These are phyloP conservation scores for Pristionchus entomophagus DNA, from an alignment of 2,888 invertebrate species.

Conservation along the genomic window DNA sequence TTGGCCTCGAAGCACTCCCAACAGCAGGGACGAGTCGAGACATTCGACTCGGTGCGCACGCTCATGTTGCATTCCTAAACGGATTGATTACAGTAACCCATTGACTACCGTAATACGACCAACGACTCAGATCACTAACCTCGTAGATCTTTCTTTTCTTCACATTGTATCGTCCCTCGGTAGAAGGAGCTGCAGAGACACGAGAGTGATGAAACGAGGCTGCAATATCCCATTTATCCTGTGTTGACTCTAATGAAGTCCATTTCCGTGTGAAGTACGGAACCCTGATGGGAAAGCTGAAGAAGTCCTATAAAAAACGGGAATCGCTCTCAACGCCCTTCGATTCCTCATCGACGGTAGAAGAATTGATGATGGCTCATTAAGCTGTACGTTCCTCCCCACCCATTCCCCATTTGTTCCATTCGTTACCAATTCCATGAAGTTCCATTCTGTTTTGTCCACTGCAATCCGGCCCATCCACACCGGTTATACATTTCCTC, in stretches of 20 bases:
- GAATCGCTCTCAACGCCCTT: background rate
- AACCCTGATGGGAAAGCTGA: too few species aligned
- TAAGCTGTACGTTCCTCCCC: slow-evolving; percentile 25
- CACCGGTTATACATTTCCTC: too few species aligned
- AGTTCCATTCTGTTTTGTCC: too few species aligned
- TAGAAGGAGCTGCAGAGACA: background rate
- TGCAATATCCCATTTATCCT: background rate
- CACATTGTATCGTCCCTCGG: slow-evolving; percentile 13
- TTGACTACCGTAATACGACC: background rate
- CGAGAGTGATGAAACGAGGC: slow-evolving; percentile 19
- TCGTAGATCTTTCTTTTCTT: slow-evolving; percentile 26
- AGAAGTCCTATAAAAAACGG: too few species aligned
- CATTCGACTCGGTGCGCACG: too few species aligned
- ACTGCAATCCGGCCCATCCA: too few species aligned
- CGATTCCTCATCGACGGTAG: too few species aligned
- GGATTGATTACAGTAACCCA: background rate
- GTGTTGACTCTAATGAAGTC: too few species aligned
- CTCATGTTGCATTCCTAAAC: background rate
- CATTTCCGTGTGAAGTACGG: too few species aligned
- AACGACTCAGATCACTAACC: background rate
- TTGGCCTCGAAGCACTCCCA: slow-evolving; percentile 35
- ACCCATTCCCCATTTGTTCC: too few species aligned
- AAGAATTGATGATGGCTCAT: too few species aligned
- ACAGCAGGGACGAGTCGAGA: background rate
- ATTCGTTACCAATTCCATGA: too few species aligned